Percentiles rank a stretch among this genome's conserved stretches.
phyloP scores from a whole-genome alignment of 2,888 invertebrate species.

The Nemoura dubitans region DNA sequence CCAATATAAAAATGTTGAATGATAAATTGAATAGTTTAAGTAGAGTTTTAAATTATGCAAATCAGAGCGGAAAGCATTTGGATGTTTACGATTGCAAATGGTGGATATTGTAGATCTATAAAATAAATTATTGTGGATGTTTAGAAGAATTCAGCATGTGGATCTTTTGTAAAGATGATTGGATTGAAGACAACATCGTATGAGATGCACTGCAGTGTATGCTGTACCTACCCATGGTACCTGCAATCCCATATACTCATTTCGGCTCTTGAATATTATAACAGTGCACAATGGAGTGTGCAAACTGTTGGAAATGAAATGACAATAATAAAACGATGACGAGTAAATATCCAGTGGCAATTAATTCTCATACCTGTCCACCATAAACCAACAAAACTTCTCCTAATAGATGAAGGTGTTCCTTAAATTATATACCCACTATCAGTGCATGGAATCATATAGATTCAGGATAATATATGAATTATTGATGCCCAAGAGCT shows the following conservation, averaged over 20 bases:
- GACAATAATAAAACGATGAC: constrained; percentile 7
- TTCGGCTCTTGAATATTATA: background rate
- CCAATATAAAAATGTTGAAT: background rate
- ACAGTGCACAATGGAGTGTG: background rate
- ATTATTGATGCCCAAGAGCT: background rate
- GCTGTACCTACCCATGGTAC: background rate
- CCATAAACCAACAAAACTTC: no score
- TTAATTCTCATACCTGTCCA: background rate
- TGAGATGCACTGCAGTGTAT: background rate
- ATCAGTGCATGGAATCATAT: no score
- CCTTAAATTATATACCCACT: no score
- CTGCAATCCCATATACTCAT: background rate
- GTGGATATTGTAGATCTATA: background rate
- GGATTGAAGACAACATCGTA: background rate
- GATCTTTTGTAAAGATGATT: background rate
- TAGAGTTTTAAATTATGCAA: background rate
- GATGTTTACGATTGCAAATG: background rate
- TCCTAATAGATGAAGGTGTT: no score
- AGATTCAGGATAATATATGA: background rate
- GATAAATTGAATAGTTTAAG: background rate
- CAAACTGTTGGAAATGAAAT: background rate
- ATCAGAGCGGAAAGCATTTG: background rate
- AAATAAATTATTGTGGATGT: background rate
- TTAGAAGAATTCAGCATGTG: background rate
- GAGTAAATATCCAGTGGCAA: background rate